Base-by-base conservation (phyloP, 2,888 invertebrate genomes). In the Drosophila bunnanda region DNA sequence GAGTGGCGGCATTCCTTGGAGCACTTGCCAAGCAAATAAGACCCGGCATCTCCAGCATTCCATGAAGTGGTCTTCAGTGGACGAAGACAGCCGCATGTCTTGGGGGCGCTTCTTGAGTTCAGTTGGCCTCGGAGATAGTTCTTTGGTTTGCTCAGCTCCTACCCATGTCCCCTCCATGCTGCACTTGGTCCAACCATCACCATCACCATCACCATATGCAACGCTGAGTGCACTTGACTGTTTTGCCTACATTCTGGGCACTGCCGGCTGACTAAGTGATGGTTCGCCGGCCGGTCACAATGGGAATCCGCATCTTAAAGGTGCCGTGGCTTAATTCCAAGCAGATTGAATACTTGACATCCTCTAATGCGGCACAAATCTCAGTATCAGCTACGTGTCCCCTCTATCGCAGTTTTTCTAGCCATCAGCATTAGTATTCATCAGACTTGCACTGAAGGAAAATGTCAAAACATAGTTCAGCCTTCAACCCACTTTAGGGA, bases 1-100 rank as follows among this genome's bases (percentile, higher is more conserved):
- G 83, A 88, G 87, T 86, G 81, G 70, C 44, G 46, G 15, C 48
- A 46, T 62, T 64, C 76, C 74, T 76, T 74, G 71, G 76, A 38
- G 58, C 61, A 76, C 72, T 74, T 76, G 68, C 50, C 67, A 69
- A 58, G 83, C 54, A 69, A 82, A 71, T 70, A 76, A 74, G 78
- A 78, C 20, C 70, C 70, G 60, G 58, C 56, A 54, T 77, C 77
- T 62, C 44, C 61, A 72, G 54, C 62, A 34, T 65, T 65, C 22
- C 54, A 50, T 73, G 55, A 64, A 70, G 70, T 53, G 72, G 48
- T 39, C 54, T 38, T 71, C 50, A 50, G 64, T 52, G 67, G 70
- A 70, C 71, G 58, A 32, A 46, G 48, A 36, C 71, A 58, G 71
- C 53, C 43, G 59, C 58, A 59, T 65, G 25, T 65, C 64, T 43